These are phyloP conservation scores for Sinodicranocentrus sp. DNA, from an alignment of 2,888 invertebrate genomes.

Conservation along the genomic window DNA sequence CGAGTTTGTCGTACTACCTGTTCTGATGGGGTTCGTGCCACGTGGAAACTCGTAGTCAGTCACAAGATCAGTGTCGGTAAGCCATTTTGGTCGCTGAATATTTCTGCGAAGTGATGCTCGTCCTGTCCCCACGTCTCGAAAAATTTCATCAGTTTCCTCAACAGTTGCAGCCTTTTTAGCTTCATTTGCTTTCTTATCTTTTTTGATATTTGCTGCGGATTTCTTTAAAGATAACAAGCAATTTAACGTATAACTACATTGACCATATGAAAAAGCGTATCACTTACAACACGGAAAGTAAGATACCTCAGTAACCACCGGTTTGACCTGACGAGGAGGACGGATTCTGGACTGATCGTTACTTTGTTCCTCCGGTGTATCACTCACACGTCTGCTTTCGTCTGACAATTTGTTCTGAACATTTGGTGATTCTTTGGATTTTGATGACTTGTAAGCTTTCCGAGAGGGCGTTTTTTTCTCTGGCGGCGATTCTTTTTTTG, in stretches of 20 bases:
- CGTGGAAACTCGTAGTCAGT: slow-evolving; percentile 60
- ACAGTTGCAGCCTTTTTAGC: neutral
- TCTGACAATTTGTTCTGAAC: too few species aligned
- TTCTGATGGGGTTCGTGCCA: slow-evolving; percentile 35
- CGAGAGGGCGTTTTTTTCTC: too few species aligned
- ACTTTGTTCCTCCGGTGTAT: neutral
- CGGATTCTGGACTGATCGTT: neutral
- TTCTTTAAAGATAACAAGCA: neutral
- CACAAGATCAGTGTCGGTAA: slow-evolving; percentile 46
- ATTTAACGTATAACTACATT: neutral
- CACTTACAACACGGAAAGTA: neutral
- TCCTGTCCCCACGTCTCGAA: neutral
- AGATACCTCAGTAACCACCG: too few species aligned
- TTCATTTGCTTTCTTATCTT: neutral
- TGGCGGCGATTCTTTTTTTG: neutral
- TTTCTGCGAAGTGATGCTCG: slow-evolving; percentile 46
- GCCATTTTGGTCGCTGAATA: slow-evolving; percentile 62
- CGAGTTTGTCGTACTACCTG: slow-evolving; percentile 9
- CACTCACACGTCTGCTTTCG: neutral
- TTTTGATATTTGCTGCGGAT: neutral
- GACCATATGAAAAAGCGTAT: neutral
- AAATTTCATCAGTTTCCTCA: neutral
- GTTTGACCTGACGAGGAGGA: too few species aligned
- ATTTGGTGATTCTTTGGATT: neutral
- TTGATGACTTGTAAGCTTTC: too few species aligned